Percentiles rank a stretch among this genome's conserved stretches.
Conservation (phyloP, 2,797 vertebrate species). For the Podarcis siculus region DNA sequence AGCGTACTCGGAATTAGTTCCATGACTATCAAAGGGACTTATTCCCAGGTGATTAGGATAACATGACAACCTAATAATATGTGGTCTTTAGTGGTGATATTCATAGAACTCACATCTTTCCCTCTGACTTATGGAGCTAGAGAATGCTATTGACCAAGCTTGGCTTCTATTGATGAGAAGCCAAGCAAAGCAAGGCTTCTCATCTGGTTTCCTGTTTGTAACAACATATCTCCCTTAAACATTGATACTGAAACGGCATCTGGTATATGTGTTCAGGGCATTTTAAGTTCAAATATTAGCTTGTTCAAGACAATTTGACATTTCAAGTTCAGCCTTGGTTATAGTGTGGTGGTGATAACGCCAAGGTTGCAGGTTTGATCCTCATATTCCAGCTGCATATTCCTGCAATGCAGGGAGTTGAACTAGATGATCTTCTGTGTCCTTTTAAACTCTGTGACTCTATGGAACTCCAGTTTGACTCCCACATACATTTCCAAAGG, state of each 20-base stretch:
- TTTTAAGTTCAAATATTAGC: neutral
- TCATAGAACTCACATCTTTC: neutral
- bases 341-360: no score
- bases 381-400: no score
- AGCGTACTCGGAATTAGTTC: neutral
- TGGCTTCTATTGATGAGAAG: no score
- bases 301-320: no score
- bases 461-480: neutral
- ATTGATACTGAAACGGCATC: neutral
- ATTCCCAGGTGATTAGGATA: neutral
- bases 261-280: neutral
- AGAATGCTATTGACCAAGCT: neutral
- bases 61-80: neutral
- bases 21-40: neutral
- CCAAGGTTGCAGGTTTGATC: no score
- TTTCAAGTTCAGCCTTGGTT: neutral
- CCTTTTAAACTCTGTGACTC: no score
- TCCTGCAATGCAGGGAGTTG: no score
- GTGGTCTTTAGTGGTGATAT: neutral
- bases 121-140: neutral
- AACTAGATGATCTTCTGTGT: no score
- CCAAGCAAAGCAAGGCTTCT: neutral
- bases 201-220: neutral
- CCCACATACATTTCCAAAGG: neutral
- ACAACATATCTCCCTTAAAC: neutral